Percentiles rank a stretch among this genome's conserved stretches.
Evolutionary conservation across 2,888 invertebrate genomes (phyloP).

Genomic region (Petrolisthes cinctipes): DNA sequence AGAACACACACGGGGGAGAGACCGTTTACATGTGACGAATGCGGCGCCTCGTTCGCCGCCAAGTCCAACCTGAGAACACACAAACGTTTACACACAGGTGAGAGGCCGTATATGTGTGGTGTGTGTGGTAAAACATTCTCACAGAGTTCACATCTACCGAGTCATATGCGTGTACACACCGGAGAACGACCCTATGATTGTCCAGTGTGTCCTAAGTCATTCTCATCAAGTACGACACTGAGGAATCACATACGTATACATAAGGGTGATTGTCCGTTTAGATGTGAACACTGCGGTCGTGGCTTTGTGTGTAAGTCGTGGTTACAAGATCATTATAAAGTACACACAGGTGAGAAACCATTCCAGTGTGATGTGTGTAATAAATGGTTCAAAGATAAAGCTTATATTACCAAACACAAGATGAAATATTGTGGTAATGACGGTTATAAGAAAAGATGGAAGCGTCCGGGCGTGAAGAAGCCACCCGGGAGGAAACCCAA

Average conservation of each 20-base stretch:
- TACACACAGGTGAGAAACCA: constrained; percentile 63
- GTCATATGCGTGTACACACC: constrained; percentile 63
- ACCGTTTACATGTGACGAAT: constrained; percentile 57
- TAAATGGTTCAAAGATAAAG: constrained; percentile 62
- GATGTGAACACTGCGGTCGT: constrained; percentile 57
- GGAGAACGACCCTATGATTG: constrained; percentile 63
- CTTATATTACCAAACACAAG: constrained; percentile 64
- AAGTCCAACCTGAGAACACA: constrained; percentile 62
- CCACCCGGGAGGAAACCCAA: constrained; percentile 55
- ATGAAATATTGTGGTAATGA: constrained; percentile 64
- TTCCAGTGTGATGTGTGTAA: constrained; percentile 63
- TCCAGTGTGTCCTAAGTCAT: constrained; percentile 55
- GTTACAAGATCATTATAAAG: constrained; percentile 60
- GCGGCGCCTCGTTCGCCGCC: constrained; percentile 62
- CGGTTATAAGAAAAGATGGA: constrained; percentile 64
- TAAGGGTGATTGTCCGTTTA: constrained; percentile 58
- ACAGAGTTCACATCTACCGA: constrained; percentile 57
- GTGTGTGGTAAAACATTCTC: constrained; percentile 63
- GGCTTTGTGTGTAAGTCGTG: constrained; percentile 62
- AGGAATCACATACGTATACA: constrained; percentile 61
- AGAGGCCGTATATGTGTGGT: constrained; percentile 63
- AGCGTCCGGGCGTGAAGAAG: constrained; percentile 55
- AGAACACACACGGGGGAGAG: constrained; percentile 60
- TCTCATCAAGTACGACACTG: constrained; percentile 57
- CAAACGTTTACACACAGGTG: constrained; percentile 61